A percentile compares a stretch with the other conserved stretches of the same genome.
phyloP scores from a whole-genome alignment of 1,140 invertebrate species.

The Solenopsis fugax region DNA sequence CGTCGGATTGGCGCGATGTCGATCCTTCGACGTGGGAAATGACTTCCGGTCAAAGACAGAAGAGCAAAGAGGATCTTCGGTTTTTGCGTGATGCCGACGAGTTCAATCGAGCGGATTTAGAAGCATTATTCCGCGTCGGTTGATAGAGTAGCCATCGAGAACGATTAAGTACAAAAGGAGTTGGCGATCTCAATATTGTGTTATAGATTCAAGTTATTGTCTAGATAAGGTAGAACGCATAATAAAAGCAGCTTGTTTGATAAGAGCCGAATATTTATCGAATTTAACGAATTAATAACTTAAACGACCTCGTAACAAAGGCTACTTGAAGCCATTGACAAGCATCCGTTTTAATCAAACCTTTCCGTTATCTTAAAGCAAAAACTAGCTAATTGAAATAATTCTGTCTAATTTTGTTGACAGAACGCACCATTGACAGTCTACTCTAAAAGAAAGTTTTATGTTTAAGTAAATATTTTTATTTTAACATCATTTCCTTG shows the following conservation, averaged over 20 bases:
- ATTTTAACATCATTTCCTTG: too few relatives aligned
- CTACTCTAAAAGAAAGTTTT: too few relatives aligned
- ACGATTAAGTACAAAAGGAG: constrained; percentile 33
- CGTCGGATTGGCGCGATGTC: constrained; percentile 30
- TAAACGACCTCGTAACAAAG: background rate
- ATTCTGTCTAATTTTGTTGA: background rate
- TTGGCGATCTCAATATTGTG: background rate
- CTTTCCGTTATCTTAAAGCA: background rate
- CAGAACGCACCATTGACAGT: background rate
- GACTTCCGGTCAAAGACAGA: constrained; percentile 34
- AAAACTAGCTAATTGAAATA: background rate
- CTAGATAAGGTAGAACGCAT: background rate
- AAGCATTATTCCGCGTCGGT: constrained; percentile 40
- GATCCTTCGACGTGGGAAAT: constrained; percentile 42
- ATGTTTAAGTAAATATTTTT: too few relatives aligned
- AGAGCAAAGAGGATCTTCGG: constrained; percentile 8
- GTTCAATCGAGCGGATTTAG: constrained; percentile 51
- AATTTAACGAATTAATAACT: background rate
- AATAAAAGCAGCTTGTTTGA: constrained; percentile 1
- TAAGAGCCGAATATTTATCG: background rate
- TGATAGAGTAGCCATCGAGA: constrained; percentile 26
- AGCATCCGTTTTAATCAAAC: background rate
- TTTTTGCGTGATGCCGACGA: constrained; percentile 35
- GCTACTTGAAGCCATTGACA: background rate
- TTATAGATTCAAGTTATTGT: constrained; percentile 5